Evolutionary conservation across 2,797 vertebrate genomes (phyloP).

Genomic region (Streptopelia turtur): DNA sequence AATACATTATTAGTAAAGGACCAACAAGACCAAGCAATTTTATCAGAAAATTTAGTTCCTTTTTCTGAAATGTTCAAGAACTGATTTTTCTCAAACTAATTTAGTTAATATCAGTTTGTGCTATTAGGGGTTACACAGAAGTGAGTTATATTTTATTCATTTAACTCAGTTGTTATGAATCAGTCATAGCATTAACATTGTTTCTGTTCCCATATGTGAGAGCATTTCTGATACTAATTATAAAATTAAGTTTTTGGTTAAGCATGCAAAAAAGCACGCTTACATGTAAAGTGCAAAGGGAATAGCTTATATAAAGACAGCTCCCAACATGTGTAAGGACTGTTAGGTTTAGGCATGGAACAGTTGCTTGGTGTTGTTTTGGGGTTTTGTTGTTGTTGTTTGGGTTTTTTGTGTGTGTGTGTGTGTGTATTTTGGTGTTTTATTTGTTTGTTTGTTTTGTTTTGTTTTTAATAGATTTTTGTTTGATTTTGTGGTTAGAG

Average conservation of each 20-base stretch:
- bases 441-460: too few relatives aligned
- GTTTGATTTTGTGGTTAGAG: neutral
- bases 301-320: neutral
- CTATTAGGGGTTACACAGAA: neutral
- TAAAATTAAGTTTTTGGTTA: neutral
- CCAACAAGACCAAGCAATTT: neutral
- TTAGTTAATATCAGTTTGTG: neutral
- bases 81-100: neutral
- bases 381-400: too few relatives aligned
- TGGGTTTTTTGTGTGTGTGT: too few relatives aligned
- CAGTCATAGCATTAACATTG: neutral
- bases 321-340: rapidly evolving
- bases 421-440: too few relatives aligned
- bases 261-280: neutral
- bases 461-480: neutral
- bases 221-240: neutral
- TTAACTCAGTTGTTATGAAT: neutral
- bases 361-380: too few relatives aligned
- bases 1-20: neutral
- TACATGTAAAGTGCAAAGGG: neutral
- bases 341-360: neutral
- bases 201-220: neutral
- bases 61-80: neutral
- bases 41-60: neutral
- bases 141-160: neutral